Evolutionary conservation across 1,140 invertebrate species (phyloP).

Genomic region (Leptoteleia sp.): DNA sequence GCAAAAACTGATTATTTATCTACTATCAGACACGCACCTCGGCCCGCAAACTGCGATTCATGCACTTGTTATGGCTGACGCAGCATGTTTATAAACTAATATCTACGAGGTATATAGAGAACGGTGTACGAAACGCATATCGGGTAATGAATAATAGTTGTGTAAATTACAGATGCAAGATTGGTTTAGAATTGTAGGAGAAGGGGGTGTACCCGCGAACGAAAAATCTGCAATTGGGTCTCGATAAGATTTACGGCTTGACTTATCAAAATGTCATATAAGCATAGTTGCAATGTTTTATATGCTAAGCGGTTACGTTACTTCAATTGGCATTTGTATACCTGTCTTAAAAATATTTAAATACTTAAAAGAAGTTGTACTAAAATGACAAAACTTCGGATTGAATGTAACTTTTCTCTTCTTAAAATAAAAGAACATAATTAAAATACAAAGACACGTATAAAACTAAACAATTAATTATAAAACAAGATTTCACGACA

Average conservation of each 20-base stretch:
- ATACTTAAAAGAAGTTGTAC: too few species aligned
- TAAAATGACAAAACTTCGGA: too few species aligned
- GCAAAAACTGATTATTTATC: constrained; percentile 60
- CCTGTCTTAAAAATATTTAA: too few species aligned
- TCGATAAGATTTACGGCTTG: not conserved
- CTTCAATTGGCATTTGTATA: too few species aligned
- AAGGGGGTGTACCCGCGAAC: constrained; percentile 16
- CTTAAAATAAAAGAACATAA: too few species aligned
- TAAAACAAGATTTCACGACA: too few species aligned
- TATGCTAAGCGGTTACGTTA: too few species aligned
- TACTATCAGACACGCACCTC: constrained; percentile 56
- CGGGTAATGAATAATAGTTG: constrained; percentile 58
- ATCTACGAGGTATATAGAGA: constrained; percentile 36
- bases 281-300: constrained; percentile 4
- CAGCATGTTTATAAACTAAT: constrained; percentile 64
- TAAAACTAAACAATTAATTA: too few species aligned
- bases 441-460: too few species aligned
- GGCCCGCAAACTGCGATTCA: constrained; percentile 41
- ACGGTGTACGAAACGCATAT: constrained; percentile 52
- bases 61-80: constrained; percentile 63
- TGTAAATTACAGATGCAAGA: constrained; percentile 59
- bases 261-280: constrained; percentile 7
- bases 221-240: constrained; percentile 10
- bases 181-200: constrained; percentile 30
- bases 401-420: too few species aligned